Percentiles rank a stretch among this genome's conserved stretches.
Evolutionary conservation across 2,113 vertebrate genomes (phyloP).

Genomic region (Hystrix cristata): DNA sequence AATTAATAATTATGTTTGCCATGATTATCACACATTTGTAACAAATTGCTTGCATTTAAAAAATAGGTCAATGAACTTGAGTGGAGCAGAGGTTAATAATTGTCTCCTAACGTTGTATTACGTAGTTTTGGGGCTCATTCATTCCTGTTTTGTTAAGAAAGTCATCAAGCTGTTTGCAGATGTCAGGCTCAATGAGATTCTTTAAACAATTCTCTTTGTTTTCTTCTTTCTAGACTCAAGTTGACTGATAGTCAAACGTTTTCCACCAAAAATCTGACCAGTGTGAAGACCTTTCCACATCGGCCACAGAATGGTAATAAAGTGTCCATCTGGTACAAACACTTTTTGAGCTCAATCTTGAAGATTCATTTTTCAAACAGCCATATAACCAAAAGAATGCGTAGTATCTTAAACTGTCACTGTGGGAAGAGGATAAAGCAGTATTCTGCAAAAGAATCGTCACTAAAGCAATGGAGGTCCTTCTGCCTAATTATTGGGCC

Average conservation of each 20-base stretch:
- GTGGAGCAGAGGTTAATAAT: slow-evolving; percentile 68
- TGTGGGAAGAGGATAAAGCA: not conserved
- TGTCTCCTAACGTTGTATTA: slow-evolving; percentile 21
- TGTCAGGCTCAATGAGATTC: slow-evolving; percentile 35
- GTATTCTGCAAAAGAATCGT: slow-evolving; percentile 28
- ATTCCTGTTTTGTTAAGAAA: not conserved
- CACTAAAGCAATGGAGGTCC: not conserved
- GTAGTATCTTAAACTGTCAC: slow-evolving; percentile 23
- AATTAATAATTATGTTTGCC: slow-evolving; percentile 86
- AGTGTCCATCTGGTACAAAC: not conserved
- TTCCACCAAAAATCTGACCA: slow-evolving; percentile 50
- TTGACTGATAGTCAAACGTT: not conserved
- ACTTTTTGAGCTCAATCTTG: not conserved
- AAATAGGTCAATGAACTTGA: slow-evolving; percentile 77
- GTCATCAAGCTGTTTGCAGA: not conserved
- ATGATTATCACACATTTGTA: slow-evolving; percentile 83
- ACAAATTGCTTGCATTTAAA: slow-evolving; percentile 84
- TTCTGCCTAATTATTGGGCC: not conserved
- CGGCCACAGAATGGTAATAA: not conserved
- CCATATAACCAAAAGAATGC: not conserved
- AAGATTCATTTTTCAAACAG: slow-evolving; percentile 32
- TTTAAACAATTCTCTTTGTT: slow-evolving; percentile 43
- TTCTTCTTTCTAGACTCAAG: slow-evolving; percentile 37
- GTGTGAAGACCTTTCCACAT: not conserved
- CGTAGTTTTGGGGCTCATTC: not conserved